Evolutionary conservation across 2,113 vertebrate genomes (phyloP).

Genomic region (Prinia subflava): DNA sequence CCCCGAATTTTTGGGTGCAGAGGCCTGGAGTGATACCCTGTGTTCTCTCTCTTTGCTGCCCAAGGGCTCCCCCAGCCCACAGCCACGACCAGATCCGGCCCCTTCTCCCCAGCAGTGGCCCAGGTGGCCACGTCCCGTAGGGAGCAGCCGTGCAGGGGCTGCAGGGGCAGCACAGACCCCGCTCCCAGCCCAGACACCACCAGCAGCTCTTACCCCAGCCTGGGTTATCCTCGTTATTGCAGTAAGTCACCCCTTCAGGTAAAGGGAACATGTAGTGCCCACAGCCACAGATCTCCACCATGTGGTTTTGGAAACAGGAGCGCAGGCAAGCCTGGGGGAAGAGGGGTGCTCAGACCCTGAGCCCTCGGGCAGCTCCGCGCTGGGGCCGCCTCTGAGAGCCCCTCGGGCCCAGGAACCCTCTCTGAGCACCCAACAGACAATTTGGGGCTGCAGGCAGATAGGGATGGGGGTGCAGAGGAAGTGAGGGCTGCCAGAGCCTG

Average conservation of each 20-base stretch:
- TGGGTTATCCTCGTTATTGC: slow-evolving; percentile 70
- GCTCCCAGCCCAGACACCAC: accelerated
- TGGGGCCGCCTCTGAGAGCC: accelerated
- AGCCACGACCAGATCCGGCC: background rate
- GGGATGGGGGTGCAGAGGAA: background rate
- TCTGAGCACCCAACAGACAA: accelerated
- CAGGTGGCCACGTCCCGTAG: accelerated
- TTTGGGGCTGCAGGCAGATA: background rate
- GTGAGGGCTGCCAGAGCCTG: background rate
- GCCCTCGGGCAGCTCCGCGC: background rate
- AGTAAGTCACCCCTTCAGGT: slow-evolving; percentile 63
- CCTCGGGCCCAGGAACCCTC: accelerated
- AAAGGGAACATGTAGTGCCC: slow-evolving; percentile 76
- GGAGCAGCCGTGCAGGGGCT: background rate
- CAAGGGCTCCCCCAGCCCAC: background rate
- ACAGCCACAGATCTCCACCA: slow-evolving; percentile 69
- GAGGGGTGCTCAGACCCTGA: background rate
- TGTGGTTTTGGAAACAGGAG: slow-evolving; percentile 78
- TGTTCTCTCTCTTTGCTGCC: background rate
- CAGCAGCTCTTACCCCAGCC: slow-evolving; percentile 73
- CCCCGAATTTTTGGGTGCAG: background rate
- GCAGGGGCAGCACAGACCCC: background rate
- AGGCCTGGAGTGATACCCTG: too few relatives aligned
- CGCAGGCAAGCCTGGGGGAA: slow-evolving; percentile 75
- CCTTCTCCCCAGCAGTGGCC: background rate